These are phyloP conservation scores for Oopsacas minuta DNA, from an alignment of 37 sponge, comb jelly and placozoan species.

Conservation along the genomic window DNA sequence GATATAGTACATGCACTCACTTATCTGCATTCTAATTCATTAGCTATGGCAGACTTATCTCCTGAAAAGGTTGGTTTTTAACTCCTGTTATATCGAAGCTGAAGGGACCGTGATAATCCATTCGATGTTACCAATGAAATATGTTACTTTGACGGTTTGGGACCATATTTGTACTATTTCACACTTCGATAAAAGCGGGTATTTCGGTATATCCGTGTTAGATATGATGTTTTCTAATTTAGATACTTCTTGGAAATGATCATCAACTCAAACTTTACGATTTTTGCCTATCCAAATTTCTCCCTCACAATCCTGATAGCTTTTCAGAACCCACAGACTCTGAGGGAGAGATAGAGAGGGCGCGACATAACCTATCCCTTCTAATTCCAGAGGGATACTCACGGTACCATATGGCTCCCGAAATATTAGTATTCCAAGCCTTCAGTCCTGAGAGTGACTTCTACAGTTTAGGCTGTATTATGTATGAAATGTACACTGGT, in stretches of 20 bases:
- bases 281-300: background rate
- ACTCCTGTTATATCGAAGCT: too few relatives aligned
- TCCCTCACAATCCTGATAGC: background rate
- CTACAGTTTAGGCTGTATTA: constrained; percentile 40
- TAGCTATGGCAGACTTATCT: constrained; percentile 40
- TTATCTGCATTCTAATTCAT: constrained; percentile 25
- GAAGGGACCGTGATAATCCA: too few relatives aligned
- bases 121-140: too few relatives aligned
- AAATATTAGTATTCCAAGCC: background rate
- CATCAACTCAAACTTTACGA: background rate
- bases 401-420: constrained; percentile 41
- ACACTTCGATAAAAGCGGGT: too few relatives aligned
- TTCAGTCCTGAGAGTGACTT: constrained; percentile 30
- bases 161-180: too few relatives aligned
- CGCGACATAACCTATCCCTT: background rate
- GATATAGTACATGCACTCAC: constrained; percentile 36
- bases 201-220: too few relatives aligned
- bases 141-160: too few relatives aligned
- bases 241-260: constrained; percentile 1
- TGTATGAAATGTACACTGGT: constrained; percentile 34
- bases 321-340: background rate
- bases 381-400: constrained; percentile 8
- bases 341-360: background rate
- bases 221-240: too few relatives aligned
- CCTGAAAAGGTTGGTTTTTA: constrained; percentile 32